A percentile compares a stretch with the other conserved stretches of the same genome.
Evolutionary conservation across 2,113 vertebrate species (phyloP).

Genomic region (Melanocharis versteri): DNA sequence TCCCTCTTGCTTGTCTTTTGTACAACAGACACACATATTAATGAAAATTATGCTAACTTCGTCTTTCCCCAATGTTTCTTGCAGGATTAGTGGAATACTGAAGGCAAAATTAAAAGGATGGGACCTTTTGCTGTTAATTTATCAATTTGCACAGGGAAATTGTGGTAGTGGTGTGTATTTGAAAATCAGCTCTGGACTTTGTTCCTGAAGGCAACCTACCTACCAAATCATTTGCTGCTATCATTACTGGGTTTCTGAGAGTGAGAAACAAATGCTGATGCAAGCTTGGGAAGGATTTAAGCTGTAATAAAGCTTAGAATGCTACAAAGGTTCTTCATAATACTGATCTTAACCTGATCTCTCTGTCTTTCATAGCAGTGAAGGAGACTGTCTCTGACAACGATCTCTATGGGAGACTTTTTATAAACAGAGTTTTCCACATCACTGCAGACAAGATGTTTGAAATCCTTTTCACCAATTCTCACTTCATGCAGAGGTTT

Average conservation of each 20-base stretch:
- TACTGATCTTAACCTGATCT: background rate
- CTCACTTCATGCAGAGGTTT: slow-evolving; percentile 86
- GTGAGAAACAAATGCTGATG: background rate
- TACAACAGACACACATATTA: background rate
- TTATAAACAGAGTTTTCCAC: slow-evolving; percentile 87
- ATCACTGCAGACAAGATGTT: slow-evolving; percentile 94
- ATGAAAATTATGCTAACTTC: background rate
- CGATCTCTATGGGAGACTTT: slow-evolving; percentile 83
- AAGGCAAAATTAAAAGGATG: background rate
- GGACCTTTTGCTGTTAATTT: background rate
- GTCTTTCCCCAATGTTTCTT: background rate
- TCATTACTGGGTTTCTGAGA: background rate
- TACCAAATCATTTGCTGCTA: background rate
- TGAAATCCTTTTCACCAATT: slow-evolving; percentile 91
- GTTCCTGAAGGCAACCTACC: background rate
- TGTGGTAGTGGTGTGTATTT: background rate
- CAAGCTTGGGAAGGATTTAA: background rate
- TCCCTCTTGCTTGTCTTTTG: background rate
- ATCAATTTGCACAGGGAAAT: background rate
- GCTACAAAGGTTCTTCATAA: background rate
- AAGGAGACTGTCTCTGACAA: slow-evolving; percentile 76
- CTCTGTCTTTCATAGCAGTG: slow-evolving; percentile 56
- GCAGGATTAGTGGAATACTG: background rate
- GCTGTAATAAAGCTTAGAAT: background rate
- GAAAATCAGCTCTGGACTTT: background rate